phyloP scores from a whole-genome alignment of 2,113 vertebrate genomes.

The Archilochus colubris region DNA sequence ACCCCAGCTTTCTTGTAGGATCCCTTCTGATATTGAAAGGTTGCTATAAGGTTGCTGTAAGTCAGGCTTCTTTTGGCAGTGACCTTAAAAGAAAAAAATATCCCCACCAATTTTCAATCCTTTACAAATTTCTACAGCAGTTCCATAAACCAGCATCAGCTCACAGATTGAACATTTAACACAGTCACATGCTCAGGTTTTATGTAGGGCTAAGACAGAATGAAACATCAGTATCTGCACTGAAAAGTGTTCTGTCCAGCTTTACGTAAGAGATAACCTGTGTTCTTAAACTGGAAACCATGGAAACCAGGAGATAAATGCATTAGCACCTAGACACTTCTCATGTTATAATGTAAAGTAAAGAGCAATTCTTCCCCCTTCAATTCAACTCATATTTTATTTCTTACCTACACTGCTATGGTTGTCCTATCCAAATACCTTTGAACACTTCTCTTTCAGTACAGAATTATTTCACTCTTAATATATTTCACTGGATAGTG shows the following conservation, averaged over 20 bases:
- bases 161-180: background rate
- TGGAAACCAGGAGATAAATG: background rate
- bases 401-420: background rate
- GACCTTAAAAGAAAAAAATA: background rate
- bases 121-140: background rate
- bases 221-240: background rate
- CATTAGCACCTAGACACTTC: background rate
- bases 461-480: background rate
- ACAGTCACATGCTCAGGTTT: background rate
- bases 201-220: background rate
- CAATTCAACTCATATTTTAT: background rate
- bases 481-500: background rate
- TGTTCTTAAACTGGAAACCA: background rate
- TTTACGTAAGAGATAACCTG: background rate
- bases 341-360: background rate
- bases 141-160: background rate
- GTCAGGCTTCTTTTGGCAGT: background rate
- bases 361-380: background rate
- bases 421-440: background rate
- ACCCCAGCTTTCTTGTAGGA: too few relatives aligned
- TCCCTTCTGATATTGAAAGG: too few relatives aligned
- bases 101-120: background rate
- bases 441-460: background rate
- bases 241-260: background rate
- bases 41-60: too few relatives aligned